Conservation (phyloP, 2,888 invertebrate genomes). For the Dicyrtomina minuta region DNA sequence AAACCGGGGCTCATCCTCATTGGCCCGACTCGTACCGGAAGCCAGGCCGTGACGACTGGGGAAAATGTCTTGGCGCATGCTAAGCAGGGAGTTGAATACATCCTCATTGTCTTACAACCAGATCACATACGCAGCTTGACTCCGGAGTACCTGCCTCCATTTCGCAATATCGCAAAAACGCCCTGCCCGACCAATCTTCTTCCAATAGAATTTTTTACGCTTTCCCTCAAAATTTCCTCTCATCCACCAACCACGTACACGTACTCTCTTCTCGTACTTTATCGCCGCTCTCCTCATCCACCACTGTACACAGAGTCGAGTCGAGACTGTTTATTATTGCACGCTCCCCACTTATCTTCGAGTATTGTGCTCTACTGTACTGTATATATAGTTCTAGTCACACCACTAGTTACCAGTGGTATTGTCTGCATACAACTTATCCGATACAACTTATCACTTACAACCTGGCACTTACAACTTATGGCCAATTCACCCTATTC, state of each 20-base stretch:
- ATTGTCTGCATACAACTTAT: too few species aligned
- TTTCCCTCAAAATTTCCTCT: conserved; percentile 29
- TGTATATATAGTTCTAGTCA: too few species aligned
- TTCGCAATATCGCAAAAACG: conserved; percentile 32
- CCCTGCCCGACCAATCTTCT: conserved; percentile 32
- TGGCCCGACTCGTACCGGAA: conserved; percentile 51
- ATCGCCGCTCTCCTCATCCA: too few species aligned
- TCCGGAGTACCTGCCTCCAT: conserved; percentile 30
- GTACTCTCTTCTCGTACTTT: conserved; percentile 8
- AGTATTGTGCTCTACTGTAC: too few species aligned
- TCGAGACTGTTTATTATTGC: too few species aligned
- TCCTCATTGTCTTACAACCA: conserved; percentile 42
- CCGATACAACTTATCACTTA: too few species aligned
- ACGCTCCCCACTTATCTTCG: too few species aligned
- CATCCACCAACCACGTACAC: conserved; percentile 30
- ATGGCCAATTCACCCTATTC: too few species aligned
- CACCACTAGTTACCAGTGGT: too few species aligned
- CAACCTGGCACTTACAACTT: too few species aligned
- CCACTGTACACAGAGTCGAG: too few species aligned
- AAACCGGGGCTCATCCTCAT: conserved; percentile 33
- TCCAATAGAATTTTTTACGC: conserved; percentile 34
- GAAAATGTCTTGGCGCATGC: conserved; percentile 52
- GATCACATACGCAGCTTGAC: conserved; percentile 42
- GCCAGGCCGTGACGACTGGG: conserved; percentile 50
- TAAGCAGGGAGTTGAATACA: conserved; percentile 17